These are phyloP conservation scores for Eueremaeus valkanovi DNA, from an alignment of 2,888 invertebrate species.

Conservation along the genomic window DNA sequence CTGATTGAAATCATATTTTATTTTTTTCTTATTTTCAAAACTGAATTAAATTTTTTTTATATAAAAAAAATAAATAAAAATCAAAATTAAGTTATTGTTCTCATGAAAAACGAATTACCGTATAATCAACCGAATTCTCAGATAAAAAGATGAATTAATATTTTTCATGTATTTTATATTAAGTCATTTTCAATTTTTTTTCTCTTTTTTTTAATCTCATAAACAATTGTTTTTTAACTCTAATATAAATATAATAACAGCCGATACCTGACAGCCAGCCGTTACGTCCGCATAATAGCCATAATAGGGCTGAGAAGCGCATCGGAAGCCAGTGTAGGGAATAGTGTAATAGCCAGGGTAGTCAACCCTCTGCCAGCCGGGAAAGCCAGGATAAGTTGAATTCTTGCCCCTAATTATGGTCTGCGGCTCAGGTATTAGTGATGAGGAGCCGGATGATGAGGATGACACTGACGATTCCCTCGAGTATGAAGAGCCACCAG, in stretches of 20 bases:
- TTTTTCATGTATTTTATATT: no score
- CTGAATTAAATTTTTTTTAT: no score
- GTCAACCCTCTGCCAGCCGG: conserved; percentile 34
- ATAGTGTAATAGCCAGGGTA: conserved; percentile 41
- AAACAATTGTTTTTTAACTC: neutral
- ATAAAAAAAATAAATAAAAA: no score
- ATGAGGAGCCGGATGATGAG: neutral
- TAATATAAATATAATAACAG: no score
- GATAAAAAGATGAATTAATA: no score
- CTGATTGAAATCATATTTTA: neutral
- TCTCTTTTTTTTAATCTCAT: neutral
- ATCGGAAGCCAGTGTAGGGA: conserved; percentile 41
- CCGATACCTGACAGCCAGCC: conserved; percentile 44
- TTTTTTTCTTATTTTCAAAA: neutral
- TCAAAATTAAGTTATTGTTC: no score
- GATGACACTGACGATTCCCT: neutral
- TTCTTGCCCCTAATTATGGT: conserved; percentile 29
- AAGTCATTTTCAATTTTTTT: neutral
- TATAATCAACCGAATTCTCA: no score
- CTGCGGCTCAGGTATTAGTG: conserved; percentile 27
- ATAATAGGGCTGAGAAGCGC: conserved; percentile 36
- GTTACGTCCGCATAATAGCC: conserved; percentile 42
- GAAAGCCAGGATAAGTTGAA: conserved; percentile 38
- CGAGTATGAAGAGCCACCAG: neutral
- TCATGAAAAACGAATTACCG: no score